Percentiles rank a stretch among this genome's conserved stretches.
Evolutionary conservation across 2,888 invertebrate genomes (phyloP).

Genomic region (Caenorhabditis angaria): DNA sequence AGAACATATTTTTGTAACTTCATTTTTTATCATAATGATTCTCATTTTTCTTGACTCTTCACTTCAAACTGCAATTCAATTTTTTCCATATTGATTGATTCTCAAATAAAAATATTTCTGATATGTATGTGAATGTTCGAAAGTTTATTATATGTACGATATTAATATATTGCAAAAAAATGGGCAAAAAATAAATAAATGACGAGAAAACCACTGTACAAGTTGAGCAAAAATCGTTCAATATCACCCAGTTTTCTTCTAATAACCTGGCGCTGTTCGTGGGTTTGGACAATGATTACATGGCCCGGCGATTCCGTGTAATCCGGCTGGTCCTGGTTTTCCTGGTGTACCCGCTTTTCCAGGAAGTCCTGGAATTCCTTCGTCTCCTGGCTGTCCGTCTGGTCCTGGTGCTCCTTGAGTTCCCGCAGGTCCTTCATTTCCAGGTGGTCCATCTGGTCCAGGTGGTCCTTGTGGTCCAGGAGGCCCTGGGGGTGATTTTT

Average conservation of each 20-base stretch:
- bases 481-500: constrained; percentile 52
- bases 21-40: no score
- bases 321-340: constrained; percentile 48
- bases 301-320: constrained; percentile 51
- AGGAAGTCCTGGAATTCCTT: constrained; percentile 48
- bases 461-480: constrained; percentile 48
- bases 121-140: no score
- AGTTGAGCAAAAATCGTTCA: neutral
- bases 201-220: neutral
- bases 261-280: constrained; percentile 62
- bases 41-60: no score
- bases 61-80: neutral
- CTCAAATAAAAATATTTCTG: no score
- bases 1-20: no score
- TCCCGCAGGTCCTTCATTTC: constrained; percentile 45
- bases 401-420: constrained; percentile 50
- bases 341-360: constrained; percentile 56
- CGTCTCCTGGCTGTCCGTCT: constrained; percentile 53
- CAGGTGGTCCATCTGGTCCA: constrained; percentile 44
- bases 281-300: constrained; percentile 62
- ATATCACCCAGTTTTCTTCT: constrained; percentile 6
- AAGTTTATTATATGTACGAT: constrained; percentile 3
- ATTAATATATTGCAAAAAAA: neutral
- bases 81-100: neutral
- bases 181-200: neutral